Evolutionary conservation across 2,113 vertebrate species (phyloP), one percentile per base, ranked within the genome.

Genomic region (Chelonoidis abingdonii): DNA sequence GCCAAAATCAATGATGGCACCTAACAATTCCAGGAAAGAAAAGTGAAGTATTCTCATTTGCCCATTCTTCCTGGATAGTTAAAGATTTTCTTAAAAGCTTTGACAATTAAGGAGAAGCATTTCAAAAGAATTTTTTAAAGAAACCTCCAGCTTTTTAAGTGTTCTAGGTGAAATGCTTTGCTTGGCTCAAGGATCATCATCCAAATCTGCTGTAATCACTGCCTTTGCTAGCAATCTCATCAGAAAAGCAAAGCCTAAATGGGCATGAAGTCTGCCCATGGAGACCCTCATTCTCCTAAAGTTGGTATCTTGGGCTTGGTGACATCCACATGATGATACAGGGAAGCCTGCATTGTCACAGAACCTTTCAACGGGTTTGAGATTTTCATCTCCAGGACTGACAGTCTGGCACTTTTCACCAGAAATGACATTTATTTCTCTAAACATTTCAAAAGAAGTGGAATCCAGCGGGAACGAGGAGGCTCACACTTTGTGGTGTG

Each of bases 371-470:
- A 47, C 84, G 81, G 56, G 9, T 49, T 92, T 19, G 89, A 62
- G 86, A 91, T 75, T 92, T 94, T 56, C 85, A 76, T 95, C 94
- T 97, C 93, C 89, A 92, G 62, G 75, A 47, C 82, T 97, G 92
- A 69, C 94, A 89, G 89, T 56, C 50, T 53, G 88, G 85, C 50
- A 86, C 88, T 59, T 94, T 95, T 96, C 95, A 83, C 72, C 31
- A 88, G 53, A 88, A 91, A 91, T 41, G 93, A 91, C 56, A 47
- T 62, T 96, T 94, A 57, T 93, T 97, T 96, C 62, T 22, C 79
- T 62, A 95, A 93, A 94, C 88, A 95, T 88, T 56, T 9, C n/a
- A 52, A 94, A 93, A 82, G 87, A 92, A 97, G 89, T 93, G 81
- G 92, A 95, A 93, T 95, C 86, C 81, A 95, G 50, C 29, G 83